phyloP scores from a whole-genome alignment of 1,140 invertebrate genomes.

The Trichonephila clavipes region DNA sequence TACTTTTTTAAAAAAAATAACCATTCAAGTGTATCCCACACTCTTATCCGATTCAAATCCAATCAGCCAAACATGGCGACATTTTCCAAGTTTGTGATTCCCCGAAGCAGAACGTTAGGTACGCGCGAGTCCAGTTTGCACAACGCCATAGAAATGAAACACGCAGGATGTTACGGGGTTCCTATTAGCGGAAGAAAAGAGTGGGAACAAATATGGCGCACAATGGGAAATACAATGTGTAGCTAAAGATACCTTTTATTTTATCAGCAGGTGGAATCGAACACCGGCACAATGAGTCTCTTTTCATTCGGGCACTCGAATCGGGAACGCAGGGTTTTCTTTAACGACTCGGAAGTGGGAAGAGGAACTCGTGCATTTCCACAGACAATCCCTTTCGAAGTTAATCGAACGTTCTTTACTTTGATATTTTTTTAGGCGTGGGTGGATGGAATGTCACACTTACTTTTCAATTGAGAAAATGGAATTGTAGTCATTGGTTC shows the following conservation, averaged over 20 bases:
- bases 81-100: background rate
- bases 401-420: too few species aligned
- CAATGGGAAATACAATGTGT: conserved; percentile 26
- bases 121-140: conserved; percentile 6
- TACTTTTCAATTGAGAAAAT: too few species aligned
- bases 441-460: too few species aligned
- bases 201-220: conserved; percentile 31
- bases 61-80: background rate
- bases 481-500: too few species aligned
- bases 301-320: background rate
- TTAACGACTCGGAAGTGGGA: background rate
- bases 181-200: conserved; percentile 1
- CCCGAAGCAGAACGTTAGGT: background rate
- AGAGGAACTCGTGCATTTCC: conserved; percentile 2
- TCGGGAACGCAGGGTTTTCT: background rate
- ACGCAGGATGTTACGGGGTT: conserved; percentile 16
- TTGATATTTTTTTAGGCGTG: too few species aligned
- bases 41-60: too few species aligned
- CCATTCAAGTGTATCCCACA: too few species aligned
- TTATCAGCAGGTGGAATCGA: background rate
- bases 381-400: background rate
- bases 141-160: background rate
- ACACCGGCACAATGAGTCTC: background rate
- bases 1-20: too few species aligned
- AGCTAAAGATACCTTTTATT: conserved; percentile 29